These are phyloP conservation scores for Cataglyphis rosenhaueri DNA, from an alignment of 2,888 invertebrate genomes.

Conservation along the genomic window DNA sequence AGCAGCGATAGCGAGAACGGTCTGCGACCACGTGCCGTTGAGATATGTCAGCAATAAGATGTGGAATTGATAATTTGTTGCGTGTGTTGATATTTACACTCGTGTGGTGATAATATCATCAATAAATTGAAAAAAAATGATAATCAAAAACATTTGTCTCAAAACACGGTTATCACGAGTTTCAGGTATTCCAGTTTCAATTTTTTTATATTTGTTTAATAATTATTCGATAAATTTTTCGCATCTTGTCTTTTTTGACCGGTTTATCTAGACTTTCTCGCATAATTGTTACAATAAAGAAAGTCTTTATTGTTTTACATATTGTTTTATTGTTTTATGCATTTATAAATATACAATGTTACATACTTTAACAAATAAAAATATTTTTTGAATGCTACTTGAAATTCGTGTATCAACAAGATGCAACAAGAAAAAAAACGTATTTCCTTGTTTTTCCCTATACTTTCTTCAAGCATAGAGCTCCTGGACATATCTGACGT, in stretches of 20 bases:
- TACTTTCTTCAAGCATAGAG: neutral
- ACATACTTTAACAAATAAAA: neutral
- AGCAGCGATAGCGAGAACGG: constrained; percentile 89
- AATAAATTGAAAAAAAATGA: neutral
- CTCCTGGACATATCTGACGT: neutral
- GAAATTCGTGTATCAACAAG: too few relatives aligned
- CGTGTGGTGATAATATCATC: constrained; percentile 4
- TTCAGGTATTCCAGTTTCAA: constrained; percentile 85
- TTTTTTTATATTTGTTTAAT: neutral
- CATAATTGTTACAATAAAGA: neutral
- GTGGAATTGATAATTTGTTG: constrained; percentile 76
- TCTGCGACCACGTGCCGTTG: constrained; percentile 87
- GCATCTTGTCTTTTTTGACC: neutral
- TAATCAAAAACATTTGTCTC: constrained; percentile 84
- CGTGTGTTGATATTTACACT: neutral
- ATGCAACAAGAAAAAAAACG: neutral
- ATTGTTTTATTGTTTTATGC: neutral
- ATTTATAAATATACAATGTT: neutral
- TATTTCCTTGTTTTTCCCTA: neutral
- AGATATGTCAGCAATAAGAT: constrained; percentile 76
- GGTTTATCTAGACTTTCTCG: neutral
- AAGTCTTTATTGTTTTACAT: neutral
- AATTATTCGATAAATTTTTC: neutral
- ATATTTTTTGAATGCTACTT: neutral
- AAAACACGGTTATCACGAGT: constrained; percentile 90